Base-by-base conservation (phyloP, 2,113 vertebrate genomes). In the Chaetodon auriga region DNA sequence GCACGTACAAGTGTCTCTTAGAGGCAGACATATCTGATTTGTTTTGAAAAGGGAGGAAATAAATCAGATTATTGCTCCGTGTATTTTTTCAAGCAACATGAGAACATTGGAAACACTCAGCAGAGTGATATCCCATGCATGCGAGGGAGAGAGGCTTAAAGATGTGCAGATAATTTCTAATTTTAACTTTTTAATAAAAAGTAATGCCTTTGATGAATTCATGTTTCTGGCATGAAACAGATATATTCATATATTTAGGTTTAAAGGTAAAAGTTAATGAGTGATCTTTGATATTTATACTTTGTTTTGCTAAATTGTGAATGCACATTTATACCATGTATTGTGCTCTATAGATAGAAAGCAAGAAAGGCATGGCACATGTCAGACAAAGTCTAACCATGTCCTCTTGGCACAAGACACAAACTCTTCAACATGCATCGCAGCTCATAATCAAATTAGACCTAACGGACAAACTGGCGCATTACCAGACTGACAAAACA, bases 21-120 rank as follows among this genome's bases (percentile, higher is more conserved):
- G 61, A 71, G 74, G 75, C n/a, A 73, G 65, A 73, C 64, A 15
- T 46, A 72, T 89, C 74, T 66, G 80, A 79, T 82, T 80, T 85
- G 58, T 82, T 92, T 83, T 78, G 35, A 86, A 86, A 90, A 70
- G 36, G 30, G 66, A 79, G 46, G 82, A 83, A 83, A 90, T 91
- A 76, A 87, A 92, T 91, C 68, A 63, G 68, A 78, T 88, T 90
- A 88, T 86, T 88, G 21, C 85, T 60, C 15, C 84, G 83, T 86
- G 61, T 92, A 71, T 89, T 91, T 89, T 78, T 57, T 80, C 23
- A 89, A 82, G 90, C 75, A 88, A 92, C 87, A 81, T 49, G 65
- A 92, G 81, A 83, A 73, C 11, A 41, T 60, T 87, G 71, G 85
- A 84, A 86, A 72, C 0, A 18, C 62, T 63, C 18, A 5, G 2